phyloP scores from a whole-genome alignment of 1,140 invertebrate genomes.

The Vanessa tameamea region DNA sequence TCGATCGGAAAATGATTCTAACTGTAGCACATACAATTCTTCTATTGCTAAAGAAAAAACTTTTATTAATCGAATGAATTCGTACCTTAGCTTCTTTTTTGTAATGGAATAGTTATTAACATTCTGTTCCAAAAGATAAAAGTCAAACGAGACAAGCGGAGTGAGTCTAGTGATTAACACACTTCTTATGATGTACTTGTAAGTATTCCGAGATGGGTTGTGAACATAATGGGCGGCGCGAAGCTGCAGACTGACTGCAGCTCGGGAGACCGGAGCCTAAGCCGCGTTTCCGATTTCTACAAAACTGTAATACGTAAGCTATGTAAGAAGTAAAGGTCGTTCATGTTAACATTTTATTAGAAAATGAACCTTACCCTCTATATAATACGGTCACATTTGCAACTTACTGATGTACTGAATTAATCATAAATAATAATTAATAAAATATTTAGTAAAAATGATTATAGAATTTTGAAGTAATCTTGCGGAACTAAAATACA shows the following conservation, averaged over 20 bases:
- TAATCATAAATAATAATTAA: too few species aligned
- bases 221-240: constrained; percentile 36
- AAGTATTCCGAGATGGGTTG: constrained; percentile 45
- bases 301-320: constrained; percentile 1
- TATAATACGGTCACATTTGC: too few species aligned
- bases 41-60: background rate
- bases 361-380: too few species aligned
- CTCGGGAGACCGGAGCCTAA: constrained; percentile 13
- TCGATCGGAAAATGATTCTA: too few species aligned
- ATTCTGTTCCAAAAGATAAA: background rate
- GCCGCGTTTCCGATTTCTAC: background rate
- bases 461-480: too few species aligned
- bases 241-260: constrained; percentile 29
- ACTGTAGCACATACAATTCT: too few species aligned
- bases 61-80: background rate
- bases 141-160: constrained; percentile 27
- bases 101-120: background rate
- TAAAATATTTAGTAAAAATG: too few species aligned
- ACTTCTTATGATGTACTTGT: constrained; percentile 47
- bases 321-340: background rate
- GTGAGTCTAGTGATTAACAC: constrained; percentile 36
- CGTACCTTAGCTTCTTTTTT: background rate
- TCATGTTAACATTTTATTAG: too few species aligned
- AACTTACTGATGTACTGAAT: too few species aligned
- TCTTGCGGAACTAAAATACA: too few species aligned